Evolutionary conservation across 2,113 vertebrate genomes (phyloP).

Genomic region (Seriola dumerili): DNA sequence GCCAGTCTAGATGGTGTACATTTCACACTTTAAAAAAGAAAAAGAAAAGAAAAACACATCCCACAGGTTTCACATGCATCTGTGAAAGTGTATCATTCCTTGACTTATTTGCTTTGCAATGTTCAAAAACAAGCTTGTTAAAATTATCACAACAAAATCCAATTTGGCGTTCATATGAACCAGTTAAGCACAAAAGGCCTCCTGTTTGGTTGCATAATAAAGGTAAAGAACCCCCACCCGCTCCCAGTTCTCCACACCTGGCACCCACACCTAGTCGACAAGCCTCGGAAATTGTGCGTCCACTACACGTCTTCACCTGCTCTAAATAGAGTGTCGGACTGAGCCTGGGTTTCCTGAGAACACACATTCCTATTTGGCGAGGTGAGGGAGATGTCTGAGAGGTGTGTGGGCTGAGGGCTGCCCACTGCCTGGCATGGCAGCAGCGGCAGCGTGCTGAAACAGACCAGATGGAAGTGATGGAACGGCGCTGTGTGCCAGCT

Average conservation of each 20-base stretch:
- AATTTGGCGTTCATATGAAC: conserved; percentile 21
- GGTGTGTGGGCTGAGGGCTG: conserved; percentile 71
- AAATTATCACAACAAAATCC: conserved; percentile 49
- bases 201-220: conserved; percentile 63
- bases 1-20: conserved; percentile 27
- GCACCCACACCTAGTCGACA: conserved; percentile 64
- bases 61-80: conserved; percentile 26
- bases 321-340: conserved; percentile 69
- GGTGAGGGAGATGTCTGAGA: conserved; percentile 73
- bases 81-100: conserved; percentile 25
- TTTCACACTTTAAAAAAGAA: conserved; percentile 33
- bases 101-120: conserved; percentile 40
- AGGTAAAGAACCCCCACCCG: conserved; percentile 48
- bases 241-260: conserved; percentile 54
- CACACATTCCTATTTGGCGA: conserved; percentile 82
- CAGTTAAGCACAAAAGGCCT: conserved; percentile 54
- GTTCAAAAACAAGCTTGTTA: conserved; percentile 46
- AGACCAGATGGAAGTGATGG: conserved; percentile 80
- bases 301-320: conserved; percentile 79
- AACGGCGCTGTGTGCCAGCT: conserved; percentile 78
- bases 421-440: conserved; percentile 61
- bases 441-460: conserved; percentile 66
- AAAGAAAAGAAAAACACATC: conserved; percentile 12
- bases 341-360: conserved; percentile 79
- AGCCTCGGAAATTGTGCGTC: conserved; percentile 76